These are phyloP conservation scores for Netelia virgata DNA, from an alignment of 2,888 invertebrate genomes.

Conservation along the genomic window DNA sequence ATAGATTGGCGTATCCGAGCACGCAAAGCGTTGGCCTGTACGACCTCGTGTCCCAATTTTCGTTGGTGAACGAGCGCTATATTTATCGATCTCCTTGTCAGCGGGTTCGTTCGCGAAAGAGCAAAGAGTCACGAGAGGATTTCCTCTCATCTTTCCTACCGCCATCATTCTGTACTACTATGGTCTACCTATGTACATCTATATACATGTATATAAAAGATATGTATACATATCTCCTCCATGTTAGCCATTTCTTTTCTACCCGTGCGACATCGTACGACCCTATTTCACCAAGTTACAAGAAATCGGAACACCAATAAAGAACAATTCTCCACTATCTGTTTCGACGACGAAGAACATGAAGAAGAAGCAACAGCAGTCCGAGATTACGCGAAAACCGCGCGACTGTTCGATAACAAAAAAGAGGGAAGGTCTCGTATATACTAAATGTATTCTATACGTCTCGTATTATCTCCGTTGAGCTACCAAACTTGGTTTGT, in stretches of 20 bases:
- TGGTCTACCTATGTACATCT: not conserved
- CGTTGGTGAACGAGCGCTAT: slow-evolving; percentile 38
- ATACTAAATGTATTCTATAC: not conserved
- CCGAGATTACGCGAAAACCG: slow-evolving; percentile 51
- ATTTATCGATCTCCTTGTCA: slow-evolving; percentile 52
- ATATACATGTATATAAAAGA: not conserved
- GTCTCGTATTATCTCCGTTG: not conserved
- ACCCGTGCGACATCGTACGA: slow-evolving; percentile 42
- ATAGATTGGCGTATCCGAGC: slow-evolving; percentile 40
- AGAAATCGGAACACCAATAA: slow-evolving; percentile 64
- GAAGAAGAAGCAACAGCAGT: slow-evolving; percentile 50
- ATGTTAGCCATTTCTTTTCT: slow-evolving; percentile 43
- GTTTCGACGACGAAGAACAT: slow-evolving; percentile 28
- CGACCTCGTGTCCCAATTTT: slow-evolving; percentile 61
- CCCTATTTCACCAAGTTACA: slow-evolving; percentile 55
- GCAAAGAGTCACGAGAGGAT: slow-evolving; percentile 51
- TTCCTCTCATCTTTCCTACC: slow-evolving; percentile 8
- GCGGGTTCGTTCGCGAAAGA: slow-evolving; percentile 44
- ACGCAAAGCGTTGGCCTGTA: slow-evolving; percentile 39
- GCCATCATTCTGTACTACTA: slow-evolving; percentile 25
- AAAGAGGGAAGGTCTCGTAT: not conserved
- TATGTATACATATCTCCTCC: not conserved
- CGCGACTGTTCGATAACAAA: slow-evolving; percentile 44
- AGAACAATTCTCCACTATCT: slow-evolving; percentile 63
- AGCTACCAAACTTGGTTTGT: too few relatives aligned